These are phyloP conservation scores for Trinectes maculatus DNA, from an alignment of 2,113 vertebrate genomes.

Conservation along the genomic window DNA sequence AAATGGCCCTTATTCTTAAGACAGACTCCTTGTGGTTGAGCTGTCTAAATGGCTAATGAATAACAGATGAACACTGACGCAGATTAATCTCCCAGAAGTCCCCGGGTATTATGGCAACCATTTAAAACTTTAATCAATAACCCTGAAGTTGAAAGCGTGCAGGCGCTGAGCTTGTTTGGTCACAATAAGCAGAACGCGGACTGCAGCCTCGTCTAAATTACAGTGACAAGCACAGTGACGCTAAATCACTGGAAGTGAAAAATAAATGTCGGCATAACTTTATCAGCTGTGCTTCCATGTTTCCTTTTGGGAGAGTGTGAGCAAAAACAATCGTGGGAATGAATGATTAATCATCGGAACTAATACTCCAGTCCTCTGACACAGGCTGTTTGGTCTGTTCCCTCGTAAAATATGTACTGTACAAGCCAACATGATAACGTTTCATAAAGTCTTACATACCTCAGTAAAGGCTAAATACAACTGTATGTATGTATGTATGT, in stretches of 20 bases:
- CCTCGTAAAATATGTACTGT: slow-evolving; percentile 20
- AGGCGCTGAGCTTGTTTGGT: slow-evolving; percentile 96
- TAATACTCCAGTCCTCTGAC: slow-evolving; percentile 18
- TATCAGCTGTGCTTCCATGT: slow-evolving; percentile 89
- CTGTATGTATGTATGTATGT: not conserved
- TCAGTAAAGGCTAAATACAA: no score
- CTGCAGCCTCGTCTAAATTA: slow-evolving; percentile 92
- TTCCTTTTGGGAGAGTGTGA: slow-evolving; percentile 88
- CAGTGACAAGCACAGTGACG: slow-evolving; percentile 97
- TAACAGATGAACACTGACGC: slow-evolving; percentile 97
- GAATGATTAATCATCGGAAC: slow-evolving; percentile 57
- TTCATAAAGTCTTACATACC: slow-evolving; percentile 13
- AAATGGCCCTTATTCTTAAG: slow-evolving; percentile 94
- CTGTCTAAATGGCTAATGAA: slow-evolving; percentile 98
- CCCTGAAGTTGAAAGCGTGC: slow-evolving; percentile 97
- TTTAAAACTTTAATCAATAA: slow-evolving; percentile 99
- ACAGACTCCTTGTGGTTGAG: slow-evolving; percentile 92
- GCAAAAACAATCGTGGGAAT: slow-evolving; percentile 78
- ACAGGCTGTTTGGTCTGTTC: slow-evolving; percentile 21
- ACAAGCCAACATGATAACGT: not conserved
- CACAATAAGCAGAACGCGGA: slow-evolving; percentile 97
- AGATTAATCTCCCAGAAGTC: slow-evolving; percentile 99
- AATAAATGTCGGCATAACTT: slow-evolving; percentile 97
- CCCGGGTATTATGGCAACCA: slow-evolving; percentile 97
- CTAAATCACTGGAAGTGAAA: slow-evolving; percentile 96